Evolutionary conservation across 2,797 vertebrate genomes (phyloP).

Genomic region (Oreonectes daqikongensis): DNA sequence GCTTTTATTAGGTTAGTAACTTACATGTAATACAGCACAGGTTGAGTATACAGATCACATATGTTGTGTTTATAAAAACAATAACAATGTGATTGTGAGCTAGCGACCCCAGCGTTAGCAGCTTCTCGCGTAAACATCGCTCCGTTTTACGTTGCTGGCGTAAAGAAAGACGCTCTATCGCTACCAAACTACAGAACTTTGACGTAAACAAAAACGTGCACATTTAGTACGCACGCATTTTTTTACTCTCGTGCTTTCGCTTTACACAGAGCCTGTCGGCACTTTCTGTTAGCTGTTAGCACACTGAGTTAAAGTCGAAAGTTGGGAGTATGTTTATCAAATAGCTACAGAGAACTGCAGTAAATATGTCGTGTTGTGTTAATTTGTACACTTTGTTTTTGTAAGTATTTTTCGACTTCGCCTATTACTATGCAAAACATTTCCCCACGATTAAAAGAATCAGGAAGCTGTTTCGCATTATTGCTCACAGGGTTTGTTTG

Average conservation of each 20-base stretch:
- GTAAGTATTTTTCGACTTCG: neutral
- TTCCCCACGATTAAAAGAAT: neutral
- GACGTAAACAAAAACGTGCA: neutral
- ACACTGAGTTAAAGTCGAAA: neutral
- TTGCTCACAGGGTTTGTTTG: neutral
- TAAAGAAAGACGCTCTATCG: neutral
- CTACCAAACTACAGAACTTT: neutral
- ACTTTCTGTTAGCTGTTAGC: slow-evolving; percentile 35
- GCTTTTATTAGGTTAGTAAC: slow-evolving; percentile 11
- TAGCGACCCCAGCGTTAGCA: slow-evolving; percentile 24
- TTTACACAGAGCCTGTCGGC: neutral
- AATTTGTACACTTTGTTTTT: neutral
- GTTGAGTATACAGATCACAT: neutral
- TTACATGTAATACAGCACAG: neutral
- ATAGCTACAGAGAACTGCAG: neutral
- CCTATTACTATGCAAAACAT: neutral
- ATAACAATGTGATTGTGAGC: neutral
- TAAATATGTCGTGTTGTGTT: neutral
- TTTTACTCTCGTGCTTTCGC: neutral
- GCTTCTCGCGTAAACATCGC: neutral
- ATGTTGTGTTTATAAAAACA: neutral
- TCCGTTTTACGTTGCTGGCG: neutral
- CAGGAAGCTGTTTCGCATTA: neutral
- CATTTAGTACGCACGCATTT: neutral
- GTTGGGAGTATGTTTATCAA: neutral